Base-by-base conservation (phyloP, 1,140 invertebrate species). In the Brachionus paranguensis region DNA sequence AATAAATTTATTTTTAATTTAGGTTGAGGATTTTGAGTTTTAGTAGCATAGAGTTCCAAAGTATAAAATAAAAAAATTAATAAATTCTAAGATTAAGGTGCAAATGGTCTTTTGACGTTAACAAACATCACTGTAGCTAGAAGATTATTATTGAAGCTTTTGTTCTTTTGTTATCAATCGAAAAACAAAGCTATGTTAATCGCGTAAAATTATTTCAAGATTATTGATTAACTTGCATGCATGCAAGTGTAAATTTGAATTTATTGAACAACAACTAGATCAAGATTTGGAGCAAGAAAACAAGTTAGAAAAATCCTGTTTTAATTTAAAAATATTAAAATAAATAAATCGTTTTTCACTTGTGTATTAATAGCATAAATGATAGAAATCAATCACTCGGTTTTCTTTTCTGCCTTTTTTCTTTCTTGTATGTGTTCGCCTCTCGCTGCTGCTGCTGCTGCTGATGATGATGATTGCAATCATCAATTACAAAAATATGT, bases 401-500 rank as follows among this genome's bases (percentile, higher is more conserved):
- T 50, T 76, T 76, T 50, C 20, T 76, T 76, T 76, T 47, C 17
- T 20, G n/a, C 17, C 20, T 45, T 74, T 45, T 68, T 68, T 33
- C 27, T 68, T 33, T 68, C 33, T 68, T 68, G 65, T 68, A 60
- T 60, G 53, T 60, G 53, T 68, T 72, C 11, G 68, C 41, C 43
- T 41, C 68, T 72, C 20, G 17, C 53, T 72, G 68, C 29, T 45
- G 65, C 65, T 70, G 33, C 11, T 70, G 65, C 11, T 70, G 41
- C 17, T 33, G 2, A 68, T 68, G 27, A 68, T 74, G 33, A 74
- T 74, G 70, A 76, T 76, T 47, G 45, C 27, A 76, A 76, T 76
- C 72, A 76, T 76, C 72, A 76, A 76, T 76, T 76, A 76, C 72
- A 76, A 76, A 76, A 76, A 76, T 76, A 76, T 76, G 72, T 76